Base-by-base conservation (phyloP, 2,797 vertebrate genomes). In the Rhinella marina region DNA sequence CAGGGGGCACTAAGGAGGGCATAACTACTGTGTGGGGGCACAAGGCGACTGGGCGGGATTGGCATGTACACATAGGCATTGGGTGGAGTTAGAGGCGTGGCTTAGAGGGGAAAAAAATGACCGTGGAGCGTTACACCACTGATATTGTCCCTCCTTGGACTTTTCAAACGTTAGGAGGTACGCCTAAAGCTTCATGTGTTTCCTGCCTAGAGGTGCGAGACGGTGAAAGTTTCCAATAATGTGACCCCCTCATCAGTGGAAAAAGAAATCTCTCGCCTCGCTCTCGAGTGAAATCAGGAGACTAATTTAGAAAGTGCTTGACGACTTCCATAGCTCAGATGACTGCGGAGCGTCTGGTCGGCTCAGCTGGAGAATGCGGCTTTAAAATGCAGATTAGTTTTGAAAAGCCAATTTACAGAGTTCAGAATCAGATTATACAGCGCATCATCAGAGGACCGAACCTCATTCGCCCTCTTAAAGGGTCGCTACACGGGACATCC, bases 261-360 rank as follows among this genome's bases (percentile, higher is more conserved):
- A n/a, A 75, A n/a, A n/a, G n/a, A 59, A 75, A n/a, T 19, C 4
- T 48, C 54, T n/a, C 25, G 5, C 25, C 81, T 70, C 52, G 25
- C 56, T 32, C 41, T 75, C 2, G 7, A 61, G 54, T 84, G 14
- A 84, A 70, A 84, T 59, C 82, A 73, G 56, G 54, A 84, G 82
- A 75, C 82, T 17, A 25, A 27, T 76, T 75, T 84, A 76, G 82
- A 84, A 59, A 59, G 29, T 61, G 54, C 29, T 84, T 73, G 64
- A 57, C 21, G 68, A 41, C 66, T 8, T 14, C 27, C 52, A 73
- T 73, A 72, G 66, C 81, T 73, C 50, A n/a, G 25, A 56, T 83
- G 62, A 56, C 52, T 82, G 81, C 21, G 16, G 48, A 21, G 48
- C 29, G 81, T 57, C 68, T 84, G 82, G 82, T 10, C 1, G 82